Evolutionary conservation across 2,113 vertebrate species (phyloP), one percentile per base, ranked within the genome.

Genomic region (Phrynosoma platyrhinos): DNA sequence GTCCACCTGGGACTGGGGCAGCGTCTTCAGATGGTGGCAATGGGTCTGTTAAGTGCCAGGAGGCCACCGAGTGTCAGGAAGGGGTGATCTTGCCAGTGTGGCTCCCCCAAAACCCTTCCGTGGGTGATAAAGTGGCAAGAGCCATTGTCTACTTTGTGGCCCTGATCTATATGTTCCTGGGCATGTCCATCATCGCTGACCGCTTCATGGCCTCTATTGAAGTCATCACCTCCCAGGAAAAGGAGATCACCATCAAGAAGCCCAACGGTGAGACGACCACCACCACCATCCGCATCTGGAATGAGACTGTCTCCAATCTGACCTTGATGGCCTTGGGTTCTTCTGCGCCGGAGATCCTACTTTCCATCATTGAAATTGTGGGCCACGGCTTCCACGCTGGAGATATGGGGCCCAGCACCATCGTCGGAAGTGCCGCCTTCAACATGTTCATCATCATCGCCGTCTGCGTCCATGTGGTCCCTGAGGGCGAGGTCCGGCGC

Each of bases 171-270:
- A 98, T 98, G 97, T 98, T 98, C 93, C 93, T 98, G 91, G 98
- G 98, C 81, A 98, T 98, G 97, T 98, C 97, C 91, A 98, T 98
- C 90, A 97, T 98, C 23, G 98, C 98, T 0, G 98, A 98, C 91
- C 97, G 98, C 87, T 98, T 98, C 93, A 98, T 98, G 98, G 97
- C 98, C n/a, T 97, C 97, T 30, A 98, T 98, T 0, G 98, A 98
- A 93, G 98, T 98, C 83, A 98, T 98, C 91, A 98, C 98, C 58
- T 98, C 98, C 30, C 98, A 98, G 95, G 98, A 98, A 87, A 97
- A 97, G 58, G 97, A 97, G 94, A 97, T 98, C 91, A 98, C 97
- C 21, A 97, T 98, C 91, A 97, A 97, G 93, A 97, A 97, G 90
- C 96, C 98, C 8, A 98, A 98, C 7, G 98, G 98, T 0, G 98